These are phyloP conservation scores for Paraplagusia blochii DNA, from an alignment of 2,113 vertebrate species.

Conservation along the genomic window DNA sequence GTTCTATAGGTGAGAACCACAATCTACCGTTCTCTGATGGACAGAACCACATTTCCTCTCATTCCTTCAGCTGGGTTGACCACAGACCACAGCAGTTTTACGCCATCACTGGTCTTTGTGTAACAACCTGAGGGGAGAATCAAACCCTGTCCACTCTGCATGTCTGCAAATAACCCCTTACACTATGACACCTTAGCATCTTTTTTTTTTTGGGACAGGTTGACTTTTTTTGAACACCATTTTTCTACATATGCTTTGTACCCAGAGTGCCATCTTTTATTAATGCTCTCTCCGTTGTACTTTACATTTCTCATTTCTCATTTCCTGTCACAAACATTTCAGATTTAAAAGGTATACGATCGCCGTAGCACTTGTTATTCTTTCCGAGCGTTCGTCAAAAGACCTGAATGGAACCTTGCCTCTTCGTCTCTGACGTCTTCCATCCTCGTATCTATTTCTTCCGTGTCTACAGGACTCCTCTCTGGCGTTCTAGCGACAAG, in stretches of 20 bases:
- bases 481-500: conserved; percentile 6
- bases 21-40: too few species aligned
- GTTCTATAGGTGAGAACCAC: too few species aligned
- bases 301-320: conserved; percentile 36
- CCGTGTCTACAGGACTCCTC: conserved; percentile 4
- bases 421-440: not conserved
- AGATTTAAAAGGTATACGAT: conserved; percentile 13
- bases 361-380: conserved; percentile 11
- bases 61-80: too few species aligned
- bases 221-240: too few species aligned
- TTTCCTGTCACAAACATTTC: conserved; percentile 50
- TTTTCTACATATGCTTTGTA: not conserved
- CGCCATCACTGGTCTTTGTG: too few species aligned
- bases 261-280: conserved; percentile 47
- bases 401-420: conserved; percentile 10
- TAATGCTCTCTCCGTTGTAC: conserved; percentile 40
- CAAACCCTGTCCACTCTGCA: too few species aligned
- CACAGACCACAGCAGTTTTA: too few species aligned
- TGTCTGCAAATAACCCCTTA: too few species aligned
- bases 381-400: conserved; percentile 16
- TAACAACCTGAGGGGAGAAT: too few species aligned
- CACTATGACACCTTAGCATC: too few species aligned
- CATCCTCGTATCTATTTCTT: not conserved
- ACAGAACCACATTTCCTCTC: too few species aligned
- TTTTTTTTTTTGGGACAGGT: too few species aligned